Conservation (phyloP, 53 echinoderm and acorn worm genomes). For the Patiria pectinifera region DNA sequence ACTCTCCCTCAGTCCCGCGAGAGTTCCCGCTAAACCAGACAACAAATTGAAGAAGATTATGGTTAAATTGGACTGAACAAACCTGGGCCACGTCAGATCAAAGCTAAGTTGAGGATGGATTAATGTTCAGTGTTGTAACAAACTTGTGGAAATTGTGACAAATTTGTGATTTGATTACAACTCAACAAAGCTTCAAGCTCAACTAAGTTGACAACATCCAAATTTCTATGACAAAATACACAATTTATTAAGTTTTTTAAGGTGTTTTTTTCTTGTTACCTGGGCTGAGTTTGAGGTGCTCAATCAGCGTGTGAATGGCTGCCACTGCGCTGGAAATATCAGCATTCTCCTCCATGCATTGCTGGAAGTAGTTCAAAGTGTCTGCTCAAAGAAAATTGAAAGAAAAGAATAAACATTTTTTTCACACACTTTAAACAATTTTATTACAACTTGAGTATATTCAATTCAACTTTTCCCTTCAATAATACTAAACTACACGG, state of each 20-base stretch:
- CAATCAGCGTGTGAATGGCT: slow-evolving; percentile 95
- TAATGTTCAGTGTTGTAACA: background rate
- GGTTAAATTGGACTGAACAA: background rate
- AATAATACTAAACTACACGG: too few relatives aligned
- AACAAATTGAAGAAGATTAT: slow-evolving; percentile 25
- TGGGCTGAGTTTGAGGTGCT: slow-evolving; percentile 88
- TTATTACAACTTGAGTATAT: background rate
- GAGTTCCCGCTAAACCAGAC: slow-evolving; percentile 79
- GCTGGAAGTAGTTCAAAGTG: slow-evolving; percentile 84
- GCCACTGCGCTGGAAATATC: slow-evolving; percentile 96
- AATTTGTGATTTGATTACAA: too few relatives aligned
- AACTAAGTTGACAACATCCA: background rate
- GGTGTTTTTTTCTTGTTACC: slow-evolving; percentile 51
- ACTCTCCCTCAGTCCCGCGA: slow-evolving; percentile 80
- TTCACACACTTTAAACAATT: background rate
- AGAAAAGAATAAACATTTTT: background rate
- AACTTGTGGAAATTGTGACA: background rate
- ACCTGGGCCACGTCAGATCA: background rate
- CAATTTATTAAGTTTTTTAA: too few relatives aligned
- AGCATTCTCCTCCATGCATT: slow-evolving; percentile 85
- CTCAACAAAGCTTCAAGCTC: too few relatives aligned
- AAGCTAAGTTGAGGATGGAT: background rate
- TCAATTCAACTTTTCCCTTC: background rate
- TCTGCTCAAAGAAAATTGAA: slow-evolving; percentile 58
- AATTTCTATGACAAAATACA: too few relatives aligned